phyloP scores from a whole-genome alignment of 1,140 invertebrate genomes.

The Colletes gigas region DNA sequence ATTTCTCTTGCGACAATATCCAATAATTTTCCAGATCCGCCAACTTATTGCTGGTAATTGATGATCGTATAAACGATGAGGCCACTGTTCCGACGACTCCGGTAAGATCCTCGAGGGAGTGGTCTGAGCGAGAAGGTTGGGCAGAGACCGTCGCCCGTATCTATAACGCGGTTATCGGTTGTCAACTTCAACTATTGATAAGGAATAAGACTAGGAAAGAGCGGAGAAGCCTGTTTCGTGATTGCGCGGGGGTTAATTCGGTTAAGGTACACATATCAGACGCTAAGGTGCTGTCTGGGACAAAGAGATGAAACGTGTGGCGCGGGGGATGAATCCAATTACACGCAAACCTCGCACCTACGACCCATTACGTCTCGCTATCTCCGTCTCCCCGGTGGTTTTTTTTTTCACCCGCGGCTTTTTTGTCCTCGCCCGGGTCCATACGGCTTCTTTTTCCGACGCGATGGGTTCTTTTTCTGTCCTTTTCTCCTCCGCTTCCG shows the following conservation, averaged over 20 bases:
- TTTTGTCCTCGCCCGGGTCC: slow-evolving; percentile 32
- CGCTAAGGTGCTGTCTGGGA: slow-evolving; percentile 8
- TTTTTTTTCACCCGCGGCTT: slow-evolving; percentile 8
- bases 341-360: slow-evolving; percentile 75
- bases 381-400: slow-evolving; percentile 5
- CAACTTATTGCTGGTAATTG: no score
- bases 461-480: neutral
- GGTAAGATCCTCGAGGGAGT: slow-evolving; percentile 47
- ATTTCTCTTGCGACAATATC: no score
- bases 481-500: slow-evolving; percentile 44
- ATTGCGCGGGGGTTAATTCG: slow-evolving; percentile 32
- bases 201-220: no score
- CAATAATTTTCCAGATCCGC: no score
- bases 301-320: slow-evolving; percentile 52
- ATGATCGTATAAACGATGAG: no score
- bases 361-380: slow-evolving; percentile 71
- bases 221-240: neutral
- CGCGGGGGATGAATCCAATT: slow-evolving; percentile 76
- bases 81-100: no score
- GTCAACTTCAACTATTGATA: no score
- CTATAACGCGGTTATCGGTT: no score
- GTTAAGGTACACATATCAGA: slow-evolving; percentile 25
- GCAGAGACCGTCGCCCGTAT: no score
- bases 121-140: slow-evolving; percentile 32
- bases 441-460: slow-evolving; percentile 54